Percentiles rank a stretch among this genome's conserved stretches.
Conservation (phyloP, 2,888 invertebrate species). For the Hyposoter dolosus region DNA sequence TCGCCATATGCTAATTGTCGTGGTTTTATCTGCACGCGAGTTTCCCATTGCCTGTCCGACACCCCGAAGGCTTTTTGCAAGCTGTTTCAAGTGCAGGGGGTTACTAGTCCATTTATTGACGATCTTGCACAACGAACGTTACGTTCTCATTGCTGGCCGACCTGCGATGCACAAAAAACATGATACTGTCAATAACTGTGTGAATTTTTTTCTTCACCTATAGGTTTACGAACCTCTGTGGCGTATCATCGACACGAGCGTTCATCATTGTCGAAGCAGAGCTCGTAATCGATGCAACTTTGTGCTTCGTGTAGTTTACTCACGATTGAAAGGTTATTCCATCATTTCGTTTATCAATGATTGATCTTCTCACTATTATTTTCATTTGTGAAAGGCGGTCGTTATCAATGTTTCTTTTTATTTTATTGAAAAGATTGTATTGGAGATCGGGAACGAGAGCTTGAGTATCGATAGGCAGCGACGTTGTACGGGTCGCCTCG, state of each 20-base stretch:
- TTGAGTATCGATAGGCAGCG: not conserved
- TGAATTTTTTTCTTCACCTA: not conserved
- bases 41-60: conserved; percentile 63
- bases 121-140: not conserved
- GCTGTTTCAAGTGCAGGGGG: conserved; percentile 35
- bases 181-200: not conserved
- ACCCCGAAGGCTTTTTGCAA: conserved; percentile 27
- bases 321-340: not conserved
- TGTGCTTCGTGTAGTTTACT: not conserved
- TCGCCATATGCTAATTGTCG: conserved; percentile 81
- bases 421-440: not conserved
- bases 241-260: not conserved
- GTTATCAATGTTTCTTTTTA: not conserved
- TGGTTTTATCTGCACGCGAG: conserved; percentile 82
- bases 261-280: not conserved
- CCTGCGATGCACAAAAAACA: not conserved
- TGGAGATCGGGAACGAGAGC: not conserved
- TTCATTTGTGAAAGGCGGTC: not conserved
- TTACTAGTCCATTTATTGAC: conserved; percentile 18
- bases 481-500: not conserved
- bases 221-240: not conserved
- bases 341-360: not conserved
- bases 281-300: not conserved
- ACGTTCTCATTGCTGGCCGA: not conserved
- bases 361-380: not conserved